These are phyloP conservation scores for Scaptodrosophila lebanonensis DNA, from an alignment of 1,140 invertebrate genomes.

Conservation along the genomic window DNA sequence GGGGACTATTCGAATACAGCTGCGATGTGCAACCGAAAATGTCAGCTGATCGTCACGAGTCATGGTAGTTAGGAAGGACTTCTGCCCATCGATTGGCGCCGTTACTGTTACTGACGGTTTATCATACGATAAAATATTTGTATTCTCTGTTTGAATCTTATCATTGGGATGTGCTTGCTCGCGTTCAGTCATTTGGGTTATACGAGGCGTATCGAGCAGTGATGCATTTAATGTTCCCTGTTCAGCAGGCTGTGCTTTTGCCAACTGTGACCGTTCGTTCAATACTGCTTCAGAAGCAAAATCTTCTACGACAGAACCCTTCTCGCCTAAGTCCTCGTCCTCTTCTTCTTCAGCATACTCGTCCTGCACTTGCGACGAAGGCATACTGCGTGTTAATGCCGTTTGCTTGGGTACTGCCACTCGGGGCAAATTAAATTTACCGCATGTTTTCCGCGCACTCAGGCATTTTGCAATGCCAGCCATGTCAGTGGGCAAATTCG, in stretches of 20 bases:
- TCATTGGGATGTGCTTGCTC: slow-evolving; percentile 89
- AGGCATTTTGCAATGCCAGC: slow-evolving; percentile 91
- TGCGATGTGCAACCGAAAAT: slow-evolving; percentile 70
- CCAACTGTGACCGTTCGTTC: slow-evolving; percentile 56
- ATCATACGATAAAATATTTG: slow-evolving; percentile 41
- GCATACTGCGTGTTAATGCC: slow-evolving; percentile 23
- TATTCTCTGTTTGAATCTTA: slow-evolving; percentile 32
- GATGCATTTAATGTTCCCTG: slow-evolving; percentile 93
- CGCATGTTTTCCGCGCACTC: slow-evolving; percentile 81
- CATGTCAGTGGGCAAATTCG: slow-evolving; percentile 96
- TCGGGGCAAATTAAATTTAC: slow-evolving; percentile 66
- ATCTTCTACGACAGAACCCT: slow-evolving; percentile 36
- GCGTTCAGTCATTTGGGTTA: slow-evolving; percentile 93
- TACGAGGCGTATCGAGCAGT: slow-evolving; percentile 90
- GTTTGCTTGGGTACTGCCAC: slow-evolving; percentile 49
- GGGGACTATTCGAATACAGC: slow-evolving; percentile 73
- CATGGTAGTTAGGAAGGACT: slow-evolving; percentile 46
- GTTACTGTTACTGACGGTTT: slow-evolving; percentile 38
- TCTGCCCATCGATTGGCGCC: slow-evolving; percentile 28
- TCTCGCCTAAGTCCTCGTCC: slow-evolving; percentile 33
- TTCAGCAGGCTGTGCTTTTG: slow-evolving; percentile 91
- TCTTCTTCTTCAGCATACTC: slow-evolving; percentile 55
- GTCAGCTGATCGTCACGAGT: slow-evolving; percentile 49
- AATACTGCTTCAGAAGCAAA: slow-evolving; percentile 63
- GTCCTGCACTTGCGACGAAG: slow-evolving; percentile 49